Base-by-base conservation (phyloP, 2,888 invertebrate species). In the Drosophila bunnanda region DNA sequence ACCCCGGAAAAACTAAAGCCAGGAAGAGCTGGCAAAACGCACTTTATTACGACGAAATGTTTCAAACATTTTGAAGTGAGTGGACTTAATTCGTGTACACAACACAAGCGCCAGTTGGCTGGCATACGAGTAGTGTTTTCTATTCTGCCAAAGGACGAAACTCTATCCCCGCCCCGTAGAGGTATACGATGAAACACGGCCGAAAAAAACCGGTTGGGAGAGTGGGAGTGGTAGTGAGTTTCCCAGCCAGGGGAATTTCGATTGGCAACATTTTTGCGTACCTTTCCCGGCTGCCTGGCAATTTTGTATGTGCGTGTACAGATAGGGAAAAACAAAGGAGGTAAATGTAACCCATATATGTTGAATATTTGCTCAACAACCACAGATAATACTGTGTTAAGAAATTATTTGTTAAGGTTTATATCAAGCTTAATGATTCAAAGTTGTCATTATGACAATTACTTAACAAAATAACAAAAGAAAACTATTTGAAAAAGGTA, bases 231-330 rank as follows among this genome's bases (percentile, higher is more conserved):
- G 28, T 13, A 28, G 52, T 28, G 39, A 32, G 46, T 57, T 75
- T 68, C 53, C 68, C 76, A 50, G 57, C 55, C 76, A 61, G 75
- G 72, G 72, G 70, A 76, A 83, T 83, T 83, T 89, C 88, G 85
- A 82, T 84, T 88, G 84, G 66, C 77, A 73, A 68, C 82, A 76
- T 89, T 89, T 84, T 84, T 89, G 77, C 86, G 89, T 88, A 89
- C 84, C 89, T 84, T 84, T 59, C 67, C 62, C 70, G 76, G 65
- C 56, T 71, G 74, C 64, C 59, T 36, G 57, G 65, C 41, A 61
- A 57, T 55, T 71, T 57, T 58, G 65, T 64, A 66, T 75, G 56
- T 55, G 55, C 54, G 46, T 67, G 13, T 54, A 13, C 22, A 59
- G 59, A 39, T 13, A 7, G n/a, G 4, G 13, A 36, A 54, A 58